These are phyloP conservation scores for Papilio gigon DNA, from an alignment of 2,888 invertebrate genomes.

Conservation along the genomic window DNA sequence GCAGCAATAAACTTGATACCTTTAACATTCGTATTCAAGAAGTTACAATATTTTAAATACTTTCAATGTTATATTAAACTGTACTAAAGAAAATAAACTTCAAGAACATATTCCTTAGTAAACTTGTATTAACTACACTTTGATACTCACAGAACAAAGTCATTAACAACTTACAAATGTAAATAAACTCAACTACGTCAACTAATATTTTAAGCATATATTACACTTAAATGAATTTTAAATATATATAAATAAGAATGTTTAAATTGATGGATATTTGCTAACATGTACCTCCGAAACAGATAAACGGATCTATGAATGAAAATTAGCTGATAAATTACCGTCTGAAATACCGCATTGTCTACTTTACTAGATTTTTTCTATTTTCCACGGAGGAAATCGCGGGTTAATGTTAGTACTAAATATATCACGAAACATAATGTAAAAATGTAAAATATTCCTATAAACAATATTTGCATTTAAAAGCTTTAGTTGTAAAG, in stretches of 20 bases:
- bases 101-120: background rate
- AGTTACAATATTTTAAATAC: background rate
- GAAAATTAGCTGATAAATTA: too few relatives aligned
- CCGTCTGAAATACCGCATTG: too few relatives aligned
- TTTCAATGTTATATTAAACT: background rate
- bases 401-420: too few relatives aligned
- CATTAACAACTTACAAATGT: background rate
- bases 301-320: too few relatives aligned
- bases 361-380: too few relatives aligned
- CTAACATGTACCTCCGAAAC: too few relatives aligned
- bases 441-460: background rate
- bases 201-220: too few relatives aligned
- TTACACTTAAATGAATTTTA: too few relatives aligned
- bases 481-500: conserved; percentile 16
- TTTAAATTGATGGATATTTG: too few relatives aligned
- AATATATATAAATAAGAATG: too few relatives aligned
- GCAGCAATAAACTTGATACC: background rate
- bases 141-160: background rate
- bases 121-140: background rate
- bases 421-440: background rate
- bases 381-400: too few relatives aligned
- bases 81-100: background rate
- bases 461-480: conserved; percentile 35
- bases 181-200: background rate
- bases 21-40: background rate